phyloP scores from a whole-genome alignment of 2,888 invertebrate species.

The Linyphia triangularis region DNA sequence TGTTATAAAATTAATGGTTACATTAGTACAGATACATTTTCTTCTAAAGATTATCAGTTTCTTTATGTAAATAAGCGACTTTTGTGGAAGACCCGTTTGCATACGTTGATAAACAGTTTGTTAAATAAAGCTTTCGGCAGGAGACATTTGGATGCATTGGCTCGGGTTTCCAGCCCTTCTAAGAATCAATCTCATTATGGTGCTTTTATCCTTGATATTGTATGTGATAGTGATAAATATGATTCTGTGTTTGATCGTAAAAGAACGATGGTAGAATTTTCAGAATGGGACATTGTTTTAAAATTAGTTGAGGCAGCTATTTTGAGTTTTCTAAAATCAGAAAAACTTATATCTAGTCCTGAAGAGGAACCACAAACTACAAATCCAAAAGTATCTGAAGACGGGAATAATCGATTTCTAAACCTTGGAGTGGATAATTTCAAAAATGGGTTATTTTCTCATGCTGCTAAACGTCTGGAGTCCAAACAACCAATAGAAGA shows the following conservation, averaged over 20 bases:
- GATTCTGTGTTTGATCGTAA: conserved; percentile 82
- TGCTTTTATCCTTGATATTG: conserved; percentile 83
- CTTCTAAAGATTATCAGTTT: conserved; percentile 83
- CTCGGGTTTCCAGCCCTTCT: conserved; percentile 17
- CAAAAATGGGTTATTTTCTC: conserved; percentile 62
- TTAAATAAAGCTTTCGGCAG: conserved; percentile 79
- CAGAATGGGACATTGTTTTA: conserved; percentile 82
- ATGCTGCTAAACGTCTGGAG: conserved; percentile 37
- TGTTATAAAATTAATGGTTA: conserved; percentile 83
- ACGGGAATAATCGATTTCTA: not conserved
- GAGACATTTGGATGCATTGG: conserved; percentile 56
- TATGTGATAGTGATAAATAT: conserved; percentile 82
- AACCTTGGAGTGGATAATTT: conserved; percentile 48
- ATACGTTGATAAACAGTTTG: conserved; percentile 80
- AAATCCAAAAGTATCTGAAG: not conserved
- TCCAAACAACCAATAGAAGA: no score
- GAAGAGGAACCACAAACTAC: not conserved
- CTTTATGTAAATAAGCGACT: conserved; percentile 85
- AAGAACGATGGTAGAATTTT: conserved; percentile 83
- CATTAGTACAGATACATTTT: conserved; percentile 82
- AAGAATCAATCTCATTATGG: conserved; percentile 37
- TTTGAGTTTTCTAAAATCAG: conserved; percentile 25
- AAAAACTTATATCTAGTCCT: conserved; percentile 8
- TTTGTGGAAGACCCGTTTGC: conserved; percentile 82
- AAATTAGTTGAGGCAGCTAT: conserved; percentile 80